These are phyloP conservation scores for Cheilosia grossa DNA, from an alignment of 2,888 invertebrate species.

Conservation along the genomic window DNA sequence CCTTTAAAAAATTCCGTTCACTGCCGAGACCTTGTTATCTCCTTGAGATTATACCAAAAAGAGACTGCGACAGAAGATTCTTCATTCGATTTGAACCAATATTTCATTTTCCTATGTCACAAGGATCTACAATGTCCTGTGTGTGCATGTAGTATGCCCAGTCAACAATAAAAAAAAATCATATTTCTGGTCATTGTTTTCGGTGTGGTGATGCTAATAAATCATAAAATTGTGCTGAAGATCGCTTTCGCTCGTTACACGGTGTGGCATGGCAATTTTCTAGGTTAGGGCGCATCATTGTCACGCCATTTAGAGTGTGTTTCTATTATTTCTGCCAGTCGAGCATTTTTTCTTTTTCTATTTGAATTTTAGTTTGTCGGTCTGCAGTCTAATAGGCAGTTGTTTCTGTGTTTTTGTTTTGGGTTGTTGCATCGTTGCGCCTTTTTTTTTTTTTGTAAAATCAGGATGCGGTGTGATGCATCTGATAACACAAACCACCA, in stretches of 20 bases:
- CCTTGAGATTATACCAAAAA: constrained; percentile 49
- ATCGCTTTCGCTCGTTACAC: constrained; percentile 79
- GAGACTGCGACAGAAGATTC: constrained; percentile 27
- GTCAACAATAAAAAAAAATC: constrained; percentile 41
- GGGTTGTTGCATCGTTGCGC: constrained; percentile 49
- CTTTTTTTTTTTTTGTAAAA: constrained; percentile 39
- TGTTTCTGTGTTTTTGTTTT: constrained; percentile 42
- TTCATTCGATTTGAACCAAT: constrained; percentile 69
- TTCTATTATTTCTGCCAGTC: constrained; percentile 40
- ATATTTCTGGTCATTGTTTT: constrained; percentile 68
- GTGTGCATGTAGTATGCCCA: constrained; percentile 32
- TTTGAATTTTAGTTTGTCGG: constrained; percentile 44
- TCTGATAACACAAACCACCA: constrained; percentile 69
- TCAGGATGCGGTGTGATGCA: constrained; percentile 64
- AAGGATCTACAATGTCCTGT: constrained; percentile 27
- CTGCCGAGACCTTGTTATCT: constrained; percentile 66
- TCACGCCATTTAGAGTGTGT: constrained; percentile 71
- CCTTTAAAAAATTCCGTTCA: constrained; percentile 27
- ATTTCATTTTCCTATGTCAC: constrained; percentile 57
- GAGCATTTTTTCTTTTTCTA: constrained; percentile 5
- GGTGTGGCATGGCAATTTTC: constrained; percentile 76
- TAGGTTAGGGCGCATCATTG: constrained; percentile 73
- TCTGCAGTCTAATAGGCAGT: constrained; percentile 57
- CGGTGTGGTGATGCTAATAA: constrained; percentile 78
- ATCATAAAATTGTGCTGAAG: constrained; percentile 80